Conservation (phyloP, 2,113 vertebrate species). For the Naja naja region DNA sequence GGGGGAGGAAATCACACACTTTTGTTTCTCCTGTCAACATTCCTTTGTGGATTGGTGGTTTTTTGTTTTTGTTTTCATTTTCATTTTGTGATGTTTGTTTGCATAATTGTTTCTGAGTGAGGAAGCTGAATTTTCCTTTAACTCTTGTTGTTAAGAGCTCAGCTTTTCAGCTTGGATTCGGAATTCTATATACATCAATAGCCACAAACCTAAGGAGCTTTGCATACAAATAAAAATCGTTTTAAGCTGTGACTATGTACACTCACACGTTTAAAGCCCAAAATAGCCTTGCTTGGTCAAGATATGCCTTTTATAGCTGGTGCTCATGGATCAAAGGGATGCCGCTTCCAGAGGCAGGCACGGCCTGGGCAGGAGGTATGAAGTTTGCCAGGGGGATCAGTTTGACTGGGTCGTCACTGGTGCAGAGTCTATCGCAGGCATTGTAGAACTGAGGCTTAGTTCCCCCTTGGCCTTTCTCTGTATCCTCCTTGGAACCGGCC, state of each 20-base stretch:
- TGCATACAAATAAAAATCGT: slow-evolving; percentile 16
- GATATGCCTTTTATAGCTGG: slow-evolving; percentile 73
- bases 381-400: slow-evolving; percentile 91
- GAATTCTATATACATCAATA: slow-evolving; percentile 67
- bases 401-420: slow-evolving; percentile 84
- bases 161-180: slow-evolving; percentile 30
- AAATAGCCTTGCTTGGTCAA: slow-evolving; percentile 19
- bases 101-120: slow-evolving; percentile 26
- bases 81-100: slow-evolving; percentile 9
- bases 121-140: slow-evolving; percentile 10
- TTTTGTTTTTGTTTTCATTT: not conserved
- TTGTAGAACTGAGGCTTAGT: slow-evolving; percentile 86
- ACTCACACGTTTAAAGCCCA: slow-evolving; percentile 55
- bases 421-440: slow-evolving; percentile 85
- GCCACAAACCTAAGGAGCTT: slow-evolving; percentile 53
- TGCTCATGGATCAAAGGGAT: slow-evolving; percentile 82
- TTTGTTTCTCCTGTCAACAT: slow-evolving; percentile 12
- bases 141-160: slow-evolving; percentile 34
- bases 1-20: slow-evolving; percentile 32
- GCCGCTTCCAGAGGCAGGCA: slow-evolving; percentile 58
- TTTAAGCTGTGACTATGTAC: slow-evolving; percentile 50
- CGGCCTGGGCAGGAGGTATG: slow-evolving; percentile 69
- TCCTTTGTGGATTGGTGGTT: not conserved
- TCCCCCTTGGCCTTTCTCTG: slow-evolving; percentile 76
- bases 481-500: slow-evolving; percentile 83